Evolutionary conservation across 2,888 invertebrate species (phyloP), one percentile per base, ranked within the genome.

Genomic region (Leptinotarsa haldemani): DNA sequence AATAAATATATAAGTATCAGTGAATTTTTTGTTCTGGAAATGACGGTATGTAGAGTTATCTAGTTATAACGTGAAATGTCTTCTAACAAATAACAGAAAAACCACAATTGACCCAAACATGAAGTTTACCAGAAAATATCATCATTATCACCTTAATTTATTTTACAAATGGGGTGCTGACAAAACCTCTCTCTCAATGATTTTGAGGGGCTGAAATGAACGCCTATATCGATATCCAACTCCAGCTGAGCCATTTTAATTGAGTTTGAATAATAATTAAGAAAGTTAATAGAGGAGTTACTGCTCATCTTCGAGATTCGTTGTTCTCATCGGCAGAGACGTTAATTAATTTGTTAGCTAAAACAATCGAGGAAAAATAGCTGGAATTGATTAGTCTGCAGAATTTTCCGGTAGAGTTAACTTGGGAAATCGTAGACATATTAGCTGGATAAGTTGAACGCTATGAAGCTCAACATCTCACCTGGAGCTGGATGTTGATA

Each of bases 251-350:
- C 56, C 46, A 46, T 40, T 47, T 56, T 46, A 71, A 75, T 73
- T 61, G 69, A 69, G 65, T 73, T 75, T 50, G 70, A 75, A 73
- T 75, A 70, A 69, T 73, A 73, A 75, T 75, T 73, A 65, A 65
- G 65, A 75, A 68, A 73, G 61, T 70, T 75, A 73, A 73, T 69
- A 69, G 73, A 73, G 70, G 65, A 61, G 30, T 61, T 61, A 61
- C 75, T 68, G 65, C 61, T 73, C 69, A 68, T 73, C 69, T 73
- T 53, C 67, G 69, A 47, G 65, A 63, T 48, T 67, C 63, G 53
- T 40, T 46, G 40, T 47, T 47, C n/a, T 16, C 46, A 4, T 68
- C 68, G 47, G 56, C 56, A 56, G 56, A 56, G 47, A 56, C 56
- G 46, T 46, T 53, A 68, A 68, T 68, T 68, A 67, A 68, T 68